These are phyloP conservation scores for Prionace glauca DNA, from an alignment of 2,797 vertebrate species.

Conservation along the genomic window DNA sequence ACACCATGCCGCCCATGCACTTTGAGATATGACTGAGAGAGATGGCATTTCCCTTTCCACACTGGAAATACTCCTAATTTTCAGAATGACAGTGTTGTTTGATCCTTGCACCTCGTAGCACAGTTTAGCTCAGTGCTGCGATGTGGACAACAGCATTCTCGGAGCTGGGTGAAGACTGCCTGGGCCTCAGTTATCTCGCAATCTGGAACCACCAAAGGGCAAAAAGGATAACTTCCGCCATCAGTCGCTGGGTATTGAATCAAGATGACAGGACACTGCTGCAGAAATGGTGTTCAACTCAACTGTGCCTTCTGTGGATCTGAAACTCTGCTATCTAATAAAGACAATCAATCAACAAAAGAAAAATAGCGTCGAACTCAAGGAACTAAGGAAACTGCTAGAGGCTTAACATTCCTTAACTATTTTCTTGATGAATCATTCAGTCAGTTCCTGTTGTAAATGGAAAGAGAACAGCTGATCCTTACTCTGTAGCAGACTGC, in stretches of 20 bases:
- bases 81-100: not conserved
- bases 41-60: not conserved
- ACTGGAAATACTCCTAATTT: not conserved
- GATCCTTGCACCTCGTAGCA: not conserved
- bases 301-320: not conserved
- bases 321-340: conserved; percentile 15
- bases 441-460: conserved; percentile 16
- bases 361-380: not conserved
- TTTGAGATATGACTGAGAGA: not conserved
- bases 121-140: not conserved
- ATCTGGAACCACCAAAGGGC: no score
- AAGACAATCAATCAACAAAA: not conserved
- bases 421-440: conserved; percentile 32
- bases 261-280: not conserved
- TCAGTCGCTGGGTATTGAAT: not conserved
- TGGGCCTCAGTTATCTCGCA: not conserved
- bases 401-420: not conserved
- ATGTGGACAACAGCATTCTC: not conserved
- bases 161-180: not conserved
- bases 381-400: conserved; percentile 9
- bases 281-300: not conserved
- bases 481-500: not conserved
- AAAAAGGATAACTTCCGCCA: not conserved
- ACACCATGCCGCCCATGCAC: not conserved
- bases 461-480: conserved; percentile 23